Conservation (phyloP, 2,113 vertebrate genomes). For the Accipiter virgatus region DNA sequence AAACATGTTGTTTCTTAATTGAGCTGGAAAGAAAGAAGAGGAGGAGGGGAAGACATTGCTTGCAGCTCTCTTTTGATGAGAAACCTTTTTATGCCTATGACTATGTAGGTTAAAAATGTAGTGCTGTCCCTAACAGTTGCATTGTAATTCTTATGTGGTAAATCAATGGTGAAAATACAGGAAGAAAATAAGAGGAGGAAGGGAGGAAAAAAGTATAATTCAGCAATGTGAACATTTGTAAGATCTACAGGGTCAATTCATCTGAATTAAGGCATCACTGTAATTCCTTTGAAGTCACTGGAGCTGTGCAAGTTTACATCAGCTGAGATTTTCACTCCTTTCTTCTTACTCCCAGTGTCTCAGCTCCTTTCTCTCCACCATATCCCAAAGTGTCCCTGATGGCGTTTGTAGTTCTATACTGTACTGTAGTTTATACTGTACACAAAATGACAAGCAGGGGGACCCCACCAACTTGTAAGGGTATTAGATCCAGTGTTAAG, state of each 20-base stretch:
- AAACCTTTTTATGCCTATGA: conserved; percentile 22
- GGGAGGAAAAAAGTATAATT: not conserved
- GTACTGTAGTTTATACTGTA: not conserved
- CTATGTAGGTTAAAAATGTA: conserved; percentile 31
- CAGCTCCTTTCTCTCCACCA: not conserved
- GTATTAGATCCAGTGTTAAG: not conserved
- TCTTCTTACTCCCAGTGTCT: not conserved
- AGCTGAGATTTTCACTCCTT: not conserved
- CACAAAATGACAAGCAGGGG: not conserved
- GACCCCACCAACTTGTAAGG: not conserved
- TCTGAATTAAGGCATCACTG: not conserved
- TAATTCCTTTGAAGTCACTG: not conserved
- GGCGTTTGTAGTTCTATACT: not conserved
- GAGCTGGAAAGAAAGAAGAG: conserved; percentile 38
- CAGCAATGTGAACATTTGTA: not conserved
- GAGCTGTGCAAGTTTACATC: not conserved
- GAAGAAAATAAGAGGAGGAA: not conserved
- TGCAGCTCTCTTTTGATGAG: conserved; percentile 35
- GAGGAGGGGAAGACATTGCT: not conserved
- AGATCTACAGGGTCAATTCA: not conserved
- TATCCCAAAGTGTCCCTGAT: not conserved
- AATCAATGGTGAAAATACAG: not conserved
- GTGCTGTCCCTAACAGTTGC: not conserved
- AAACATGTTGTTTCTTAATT: conserved; percentile 64
- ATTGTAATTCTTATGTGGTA: not conserved